phyloP scores from a whole-genome alignment of 1,140 invertebrate genomes.

The Aphaenogaster rudis region DNA sequence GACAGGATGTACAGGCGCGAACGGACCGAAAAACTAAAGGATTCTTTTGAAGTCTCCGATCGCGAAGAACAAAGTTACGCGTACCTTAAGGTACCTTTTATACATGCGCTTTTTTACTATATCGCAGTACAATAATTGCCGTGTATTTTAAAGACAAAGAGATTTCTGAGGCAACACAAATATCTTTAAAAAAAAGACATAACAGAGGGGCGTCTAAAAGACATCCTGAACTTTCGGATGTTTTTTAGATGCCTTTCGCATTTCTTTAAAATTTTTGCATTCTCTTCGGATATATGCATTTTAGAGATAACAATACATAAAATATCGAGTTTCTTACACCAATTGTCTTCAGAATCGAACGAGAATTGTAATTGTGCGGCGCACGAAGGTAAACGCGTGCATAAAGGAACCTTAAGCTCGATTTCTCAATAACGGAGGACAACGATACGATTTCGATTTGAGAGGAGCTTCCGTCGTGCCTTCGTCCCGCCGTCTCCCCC shows the following conservation, averaged over 20 bases:
- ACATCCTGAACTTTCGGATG: neutral
- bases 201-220: no score
- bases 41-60: conserved; percentile 21
- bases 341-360: neutral
- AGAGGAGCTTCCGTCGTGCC: neutral
- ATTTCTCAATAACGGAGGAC: conserved; percentile 36
- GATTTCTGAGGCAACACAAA: neutral
- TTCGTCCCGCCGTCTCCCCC: conserved; percentile 66
- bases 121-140: neutral
- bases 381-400: neutral
- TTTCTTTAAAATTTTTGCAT: conserved; percentile 3
- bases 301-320: neutral
- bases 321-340: neutral
- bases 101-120: neutral
- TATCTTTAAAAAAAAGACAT: neutral
- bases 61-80: conserved; percentile 2
- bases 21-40: conserved; percentile 2
- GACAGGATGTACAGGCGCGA: conserved; percentile 57
- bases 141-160: neutral
- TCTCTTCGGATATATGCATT: neutral
- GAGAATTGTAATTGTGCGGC: conserved; percentile 14
- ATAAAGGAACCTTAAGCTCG: conserved; percentile 23
- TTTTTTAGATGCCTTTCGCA: neutral
- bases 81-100: conserved; percentile 1
- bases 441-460: conserved; percentile 31